Evolutionary conservation across 30 jellyfish, hydroid and myxozoan species (phyloP), one percentile per base, ranked within the genome.

Genomic region (Phacellophora camtschatica): DNA sequence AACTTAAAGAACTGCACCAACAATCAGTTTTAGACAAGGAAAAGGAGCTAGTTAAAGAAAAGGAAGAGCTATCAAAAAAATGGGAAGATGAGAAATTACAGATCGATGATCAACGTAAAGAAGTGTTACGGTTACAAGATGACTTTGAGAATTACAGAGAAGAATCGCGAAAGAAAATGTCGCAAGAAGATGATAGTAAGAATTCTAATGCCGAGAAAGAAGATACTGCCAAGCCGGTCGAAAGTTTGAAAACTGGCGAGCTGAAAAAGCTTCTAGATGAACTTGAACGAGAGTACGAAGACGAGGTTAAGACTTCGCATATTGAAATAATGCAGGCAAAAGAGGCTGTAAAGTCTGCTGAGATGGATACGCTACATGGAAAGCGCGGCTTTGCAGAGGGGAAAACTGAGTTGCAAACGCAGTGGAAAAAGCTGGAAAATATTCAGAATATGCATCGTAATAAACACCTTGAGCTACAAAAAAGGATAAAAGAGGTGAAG

Each of bases 301-400:
- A 90, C 48, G 98, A 92, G 74, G 89, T 83, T 16, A 90, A 90
- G 67, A 39, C 30, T 25, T 89, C 98, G 4, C 98, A 90, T 5
- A 90, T 62, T 39, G 96, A 90, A 51, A 79, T 90, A 10, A 25
- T 59, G 66, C 90, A 83, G 71, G 98, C 96, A 23, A 90, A 90
- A 70, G 98, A 84, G 58, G 90, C 94, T 41, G 88, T 90, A 36
- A 83, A 84, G 27, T 51, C 87, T 24, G 98, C 98, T 2, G 98
- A 90, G 71, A 31, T 74, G 76, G 98, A 75, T 15, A 84, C 98
- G 8, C 89, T 90, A 36, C 95, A 83, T 30, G 98, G 98, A 5
- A 90, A 90, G 70, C 95, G 90, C 15, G 98, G 96, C 22, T 49
- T 90, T 43, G 71, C 74, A 45, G 88, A 90, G 77, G 98, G 98